A percentile compares a stretch with the other conserved stretches of the same genome.
phyloP scores from a whole-genome alignment of 2,797 vertebrate species.

The Oophaga sylvatica region DNA sequence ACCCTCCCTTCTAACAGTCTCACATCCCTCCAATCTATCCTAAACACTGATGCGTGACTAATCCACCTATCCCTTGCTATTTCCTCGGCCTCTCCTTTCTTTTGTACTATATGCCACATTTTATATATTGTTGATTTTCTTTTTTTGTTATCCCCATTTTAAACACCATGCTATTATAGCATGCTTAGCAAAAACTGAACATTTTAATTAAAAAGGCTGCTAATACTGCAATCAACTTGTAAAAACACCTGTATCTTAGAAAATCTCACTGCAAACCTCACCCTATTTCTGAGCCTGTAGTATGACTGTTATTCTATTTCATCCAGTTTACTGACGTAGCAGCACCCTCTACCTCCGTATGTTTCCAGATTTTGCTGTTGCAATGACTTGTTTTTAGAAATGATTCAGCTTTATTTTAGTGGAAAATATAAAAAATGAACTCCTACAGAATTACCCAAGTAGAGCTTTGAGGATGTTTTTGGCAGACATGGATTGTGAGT shows the following conservation, averaged over 20 bases:
- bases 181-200: neutral
- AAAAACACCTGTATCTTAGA: conserved; percentile 34
- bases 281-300: conserved; percentile 15
- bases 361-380: conserved; percentile 52
- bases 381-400: conserved; percentile 60
- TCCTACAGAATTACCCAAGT: conserved; percentile 56
- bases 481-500: conserved; percentile 57
- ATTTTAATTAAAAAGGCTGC: conserved; percentile 9
- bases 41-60: neutral
- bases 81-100: neutral
- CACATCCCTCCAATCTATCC: too few species aligned
- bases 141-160: neutral
- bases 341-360: conserved; percentile 48
- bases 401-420: conserved; percentile 62
- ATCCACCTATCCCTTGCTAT: neutral
- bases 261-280: conserved; percentile 23
- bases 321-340: conserved; percentile 59
- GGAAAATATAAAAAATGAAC: conserved; percentile 52
- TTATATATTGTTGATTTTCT: neutral
- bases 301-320: conserved; percentile 51
- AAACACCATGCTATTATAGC: neutral
- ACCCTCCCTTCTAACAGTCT: too few species aligned
- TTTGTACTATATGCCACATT: neutral
- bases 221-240: neutral
- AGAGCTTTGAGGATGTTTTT: conserved; percentile 55